phyloP scores from a whole-genome alignment of 2,888 invertebrate species.

The Cataglyphis cursor region DNA sequence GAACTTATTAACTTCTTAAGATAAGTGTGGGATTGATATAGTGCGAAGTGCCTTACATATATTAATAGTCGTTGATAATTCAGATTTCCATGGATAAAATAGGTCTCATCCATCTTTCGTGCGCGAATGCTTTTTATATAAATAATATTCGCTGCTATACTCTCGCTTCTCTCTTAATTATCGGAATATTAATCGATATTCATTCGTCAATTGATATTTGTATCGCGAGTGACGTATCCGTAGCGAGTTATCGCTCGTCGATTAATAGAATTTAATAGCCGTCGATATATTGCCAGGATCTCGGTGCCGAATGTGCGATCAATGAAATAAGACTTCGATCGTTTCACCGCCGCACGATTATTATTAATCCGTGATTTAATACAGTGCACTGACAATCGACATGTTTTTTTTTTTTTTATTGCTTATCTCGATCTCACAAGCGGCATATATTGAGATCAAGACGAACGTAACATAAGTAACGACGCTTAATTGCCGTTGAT shows the following conservation, averaged over 20 bases:
- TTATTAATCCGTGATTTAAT: conserved; percentile 2
- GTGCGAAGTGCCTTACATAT: conserved; percentile 47
- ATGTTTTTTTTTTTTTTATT: neutral
- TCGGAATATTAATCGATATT: conserved; percentile 36
- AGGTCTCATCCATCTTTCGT: conserved; percentile 18
- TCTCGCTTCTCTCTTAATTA: conserved; percentile 51
- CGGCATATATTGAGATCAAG: conserved; percentile 63
- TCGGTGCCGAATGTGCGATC: conserved; percentile 61
- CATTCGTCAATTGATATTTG: conserved; percentile 28
- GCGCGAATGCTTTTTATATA: conserved; percentile 53
- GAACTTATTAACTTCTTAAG: conserved; percentile 25
- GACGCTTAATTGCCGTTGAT: conserved; percentile 67
- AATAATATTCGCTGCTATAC: conserved; percentile 45
- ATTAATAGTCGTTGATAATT: conserved; percentile 40
- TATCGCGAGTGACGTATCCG: conserved; percentile 28
- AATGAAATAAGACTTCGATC: conserved; percentile 32
- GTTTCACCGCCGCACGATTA: neutral
- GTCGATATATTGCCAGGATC: conserved; percentile 71
- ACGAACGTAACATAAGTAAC: conserved; percentile 58
- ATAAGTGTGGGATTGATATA: conserved; percentile 28
- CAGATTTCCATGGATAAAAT: conserved; percentile 31
- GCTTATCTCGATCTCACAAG: conserved; percentile 51
- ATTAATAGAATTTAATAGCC: conserved; percentile 57
- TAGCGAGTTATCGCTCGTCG: conserved; percentile 64
- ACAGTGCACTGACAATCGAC: neutral